These are phyloP conservation scores for Philhelius pedissequus DNA, from an alignment of 2,888 invertebrate species.

Conservation along the genomic window DNA sequence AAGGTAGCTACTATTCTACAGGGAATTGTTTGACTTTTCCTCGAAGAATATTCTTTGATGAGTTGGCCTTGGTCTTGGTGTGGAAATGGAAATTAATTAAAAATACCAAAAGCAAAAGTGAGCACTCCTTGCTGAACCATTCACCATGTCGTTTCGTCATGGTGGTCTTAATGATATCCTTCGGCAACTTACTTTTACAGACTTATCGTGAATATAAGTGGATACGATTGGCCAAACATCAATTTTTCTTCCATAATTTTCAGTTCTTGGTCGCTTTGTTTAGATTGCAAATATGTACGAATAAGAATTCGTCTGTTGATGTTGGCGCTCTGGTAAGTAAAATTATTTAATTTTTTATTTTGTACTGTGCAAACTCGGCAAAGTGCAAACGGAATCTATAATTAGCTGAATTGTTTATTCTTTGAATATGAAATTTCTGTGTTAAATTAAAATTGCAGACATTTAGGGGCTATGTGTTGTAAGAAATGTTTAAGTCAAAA, in stretches of 20 bases:
- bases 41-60: background rate
- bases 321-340: conserved; percentile 6
- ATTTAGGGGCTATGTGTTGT: background rate
- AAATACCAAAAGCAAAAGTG: background rate
- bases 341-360: background rate
- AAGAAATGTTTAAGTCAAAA: background rate
- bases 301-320: conserved; percentile 38
- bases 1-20: background rate
- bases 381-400: background rate
- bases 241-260: conserved; percentile 37
- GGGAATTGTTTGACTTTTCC: conserved; percentile 42
- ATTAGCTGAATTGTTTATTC: background rate
- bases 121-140: background rate
- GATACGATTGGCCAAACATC: background rate
- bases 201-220: background rate
- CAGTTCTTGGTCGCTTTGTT: conserved; percentile 32
- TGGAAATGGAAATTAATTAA: conserved; percentile 49
- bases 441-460: background rate
- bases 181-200: conserved; percentile 26
- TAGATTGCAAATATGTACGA: conserved; percentile 48
- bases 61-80: no score
- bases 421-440: background rate
- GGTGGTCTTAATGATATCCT: conserved; percentile 54
- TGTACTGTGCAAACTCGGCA: background rate
- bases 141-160: no score